Base-by-base conservation (phyloP, 2,113 vertebrate species). In the Nothocercus julius region DNA sequence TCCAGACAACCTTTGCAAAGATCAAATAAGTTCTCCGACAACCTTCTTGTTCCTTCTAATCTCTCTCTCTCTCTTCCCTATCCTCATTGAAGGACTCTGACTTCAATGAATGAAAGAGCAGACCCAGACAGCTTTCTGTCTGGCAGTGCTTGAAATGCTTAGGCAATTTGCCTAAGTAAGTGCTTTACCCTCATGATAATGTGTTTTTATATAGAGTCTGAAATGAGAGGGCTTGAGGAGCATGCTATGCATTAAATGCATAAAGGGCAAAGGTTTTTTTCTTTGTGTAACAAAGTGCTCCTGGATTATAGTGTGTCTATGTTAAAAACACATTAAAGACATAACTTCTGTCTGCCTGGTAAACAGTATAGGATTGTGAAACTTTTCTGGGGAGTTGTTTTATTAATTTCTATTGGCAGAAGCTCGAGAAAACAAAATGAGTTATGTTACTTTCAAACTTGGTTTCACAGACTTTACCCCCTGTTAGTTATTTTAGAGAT, bases 401-500 rank as follows among this genome's bases (percentile, higher is more conserved):
- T 84, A 80, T 82, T 87, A 91, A 77, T 82, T 87, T 85, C 91
- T 91, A 82, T 63, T 87, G 59, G 64, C 56, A 85, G 76, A 87
- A 94, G 59, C 34, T 51, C 21, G 42, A 58, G 51, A 72, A 95
- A 93, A 77, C 58, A 82, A 58, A 87, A 69, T 62, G 27, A 68
- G 34, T 72, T 54, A 42, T 67, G 81, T 68, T 94, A 34, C 53
- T 93, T 94, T 92, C 0, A 4, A 81, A 64, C 61, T 70, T 76
- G 7, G 11, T 75, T 95, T 96, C 85, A 88, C 87, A 92, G 85
- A 79, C 69, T 78, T 96, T 96, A 86, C 73, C 44, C 76, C 78
- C 87, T 70, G 68, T 44, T 95, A 22, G 77, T 93, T 95, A 96
- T 97, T 96, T 95, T 93, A 82, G 58, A 91, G 22, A 86, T 84